A percentile compares a stretch with the other conserved stretches of the same genome.
These are phyloP conservation scores for Cistogaster globosa DNA, from an alignment of 2,888 invertebrate genomes.

Conservation along the genomic window DNA sequence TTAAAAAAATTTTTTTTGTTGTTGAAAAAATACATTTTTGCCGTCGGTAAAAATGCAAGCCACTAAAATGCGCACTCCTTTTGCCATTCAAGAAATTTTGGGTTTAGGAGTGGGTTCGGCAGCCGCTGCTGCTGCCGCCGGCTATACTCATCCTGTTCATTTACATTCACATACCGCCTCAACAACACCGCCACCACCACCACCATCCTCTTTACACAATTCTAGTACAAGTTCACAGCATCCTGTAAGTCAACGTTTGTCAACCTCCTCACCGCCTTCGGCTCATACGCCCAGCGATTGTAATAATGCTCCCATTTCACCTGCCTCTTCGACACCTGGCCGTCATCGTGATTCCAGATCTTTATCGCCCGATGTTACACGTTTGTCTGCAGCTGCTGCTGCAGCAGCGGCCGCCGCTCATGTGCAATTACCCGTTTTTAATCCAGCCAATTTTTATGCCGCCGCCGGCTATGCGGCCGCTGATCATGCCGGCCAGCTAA, in stretches of 20 bases:
- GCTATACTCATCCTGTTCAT: constrained; percentile 75
- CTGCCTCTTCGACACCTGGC: constrained; percentile 74
- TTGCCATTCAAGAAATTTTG: constrained; percentile 82
- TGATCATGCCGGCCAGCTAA: constrained; percentile 80
- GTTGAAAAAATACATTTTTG: no score
- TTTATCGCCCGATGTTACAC: constrained; percentile 80
- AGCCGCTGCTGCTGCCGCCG: constrained; percentile 76
- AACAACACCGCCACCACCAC: constrained; percentile 54
- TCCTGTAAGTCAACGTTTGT: constrained; percentile 58
- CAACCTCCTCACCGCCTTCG: constrained; percentile 70
- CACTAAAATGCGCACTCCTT: constrained; percentile 83
- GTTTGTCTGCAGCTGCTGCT: constrained; percentile 79
- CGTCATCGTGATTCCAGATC: constrained; percentile 77
- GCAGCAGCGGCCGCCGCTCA: constrained; percentile 82
- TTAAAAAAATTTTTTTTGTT: not conserved
- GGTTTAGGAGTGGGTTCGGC: constrained; percentile 80
- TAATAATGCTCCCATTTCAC: constrained; percentile 76
- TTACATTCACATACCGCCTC: constrained; percentile 67
- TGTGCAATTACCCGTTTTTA: constrained; percentile 82
- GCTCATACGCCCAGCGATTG: constrained; percentile 72
- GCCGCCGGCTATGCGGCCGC: constrained; percentile 81
- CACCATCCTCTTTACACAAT: constrained; percentile 61
- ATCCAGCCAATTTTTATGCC: constrained; percentile 83
- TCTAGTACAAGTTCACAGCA: constrained; percentile 46
- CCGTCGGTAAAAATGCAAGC: constrained; percentile 80